Conservation (phyloP, 2,888 invertebrate species). For the Zootermopsis nevadensis region DNA sequence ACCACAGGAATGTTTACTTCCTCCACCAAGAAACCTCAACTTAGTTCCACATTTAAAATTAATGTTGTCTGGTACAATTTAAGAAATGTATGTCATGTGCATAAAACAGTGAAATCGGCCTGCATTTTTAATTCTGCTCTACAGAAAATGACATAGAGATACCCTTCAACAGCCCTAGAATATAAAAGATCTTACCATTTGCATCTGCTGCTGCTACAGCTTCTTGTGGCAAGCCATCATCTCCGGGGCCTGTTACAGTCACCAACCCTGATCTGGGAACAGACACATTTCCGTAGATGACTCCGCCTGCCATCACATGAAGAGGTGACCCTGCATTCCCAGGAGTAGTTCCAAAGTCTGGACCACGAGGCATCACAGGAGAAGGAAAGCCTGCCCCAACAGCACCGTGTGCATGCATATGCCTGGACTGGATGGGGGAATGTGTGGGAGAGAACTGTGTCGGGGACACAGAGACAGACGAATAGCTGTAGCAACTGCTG, state of each 20-base stretch:
- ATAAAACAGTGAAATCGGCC: too few species aligned
- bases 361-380: conserved; percentile 54
- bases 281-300: conserved; percentile 48
- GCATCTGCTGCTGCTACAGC: conserved; percentile 46
- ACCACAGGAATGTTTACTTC: too few species aligned
- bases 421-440: conserved; percentile 74
- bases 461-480: conserved; percentile 66
- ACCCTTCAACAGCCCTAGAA: too few species aligned
- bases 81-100: too few species aligned
- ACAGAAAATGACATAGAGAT: too few species aligned
- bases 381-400: conserved; percentile 56
- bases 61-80: too few species aligned
- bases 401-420: conserved; percentile 54
- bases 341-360: conserved; percentile 27
- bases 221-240: conserved; percentile 48
- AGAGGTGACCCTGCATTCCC: conserved; percentile 50
- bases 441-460: conserved; percentile 84
- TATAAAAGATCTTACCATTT: conserved; percentile 43
- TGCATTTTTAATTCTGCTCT: too few species aligned
- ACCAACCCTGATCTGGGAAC: conserved; percentile 38
- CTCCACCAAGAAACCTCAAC: too few species aligned
- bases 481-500: conserved; percentile 76
- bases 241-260: conserved; percentile 43
- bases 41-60: too few species aligned
- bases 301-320: conserved; percentile 53